Evolutionary conservation across 2,888 invertebrate species (phyloP).

Genomic region (Melinaea marsaeus): DNA sequence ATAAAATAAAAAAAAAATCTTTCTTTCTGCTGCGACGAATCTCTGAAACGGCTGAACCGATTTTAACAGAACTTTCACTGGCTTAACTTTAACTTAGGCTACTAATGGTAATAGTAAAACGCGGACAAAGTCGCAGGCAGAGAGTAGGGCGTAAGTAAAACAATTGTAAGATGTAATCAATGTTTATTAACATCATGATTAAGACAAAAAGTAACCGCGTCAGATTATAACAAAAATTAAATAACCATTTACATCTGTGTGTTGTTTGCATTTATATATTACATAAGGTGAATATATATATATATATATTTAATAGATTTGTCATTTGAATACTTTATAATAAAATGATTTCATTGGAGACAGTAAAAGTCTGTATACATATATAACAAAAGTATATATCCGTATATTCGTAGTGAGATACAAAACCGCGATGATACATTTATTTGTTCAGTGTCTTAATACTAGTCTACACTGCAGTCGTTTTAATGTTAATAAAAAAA

Average conservation of each 20-base stretch:
- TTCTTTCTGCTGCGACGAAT: no score
- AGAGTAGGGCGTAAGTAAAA: slow-evolving; percentile 33
- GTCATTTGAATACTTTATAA: slow-evolving; percentile 36
- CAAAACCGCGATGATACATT: slow-evolving; percentile 36
- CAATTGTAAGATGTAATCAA: slow-evolving; percentile 53
- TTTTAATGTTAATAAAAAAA: slow-evolving; percentile 27
- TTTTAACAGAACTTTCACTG: no score
- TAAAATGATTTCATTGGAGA: slow-evolving; percentile 39
- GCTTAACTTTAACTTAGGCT: no score
- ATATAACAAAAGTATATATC: slow-evolving; percentile 41
- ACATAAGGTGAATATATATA: slow-evolving; percentile 35
- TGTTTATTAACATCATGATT: slow-evolving; percentile 75
- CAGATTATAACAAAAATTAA: slow-evolving; percentile 64
- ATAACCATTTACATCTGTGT: slow-evolving; percentile 35
- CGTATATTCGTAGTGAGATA: slow-evolving; percentile 36
- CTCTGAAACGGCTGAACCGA: no score
- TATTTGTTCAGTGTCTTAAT: slow-evolving; percentile 34
- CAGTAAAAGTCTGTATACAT: slow-evolving; percentile 41
- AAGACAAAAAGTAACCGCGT: slow-evolving; percentile 69
- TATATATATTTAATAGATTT: slow-evolving; percentile 37
- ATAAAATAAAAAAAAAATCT: no score
- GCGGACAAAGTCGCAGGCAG: no score
- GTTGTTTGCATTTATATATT: slow-evolving; percentile 27
- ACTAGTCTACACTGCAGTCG: slow-evolving; percentile 37
- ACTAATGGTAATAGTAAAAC: no score